Conservation (phyloP, 2,113 vertebrate species). For the Oncorhynchus keta region DNA sequence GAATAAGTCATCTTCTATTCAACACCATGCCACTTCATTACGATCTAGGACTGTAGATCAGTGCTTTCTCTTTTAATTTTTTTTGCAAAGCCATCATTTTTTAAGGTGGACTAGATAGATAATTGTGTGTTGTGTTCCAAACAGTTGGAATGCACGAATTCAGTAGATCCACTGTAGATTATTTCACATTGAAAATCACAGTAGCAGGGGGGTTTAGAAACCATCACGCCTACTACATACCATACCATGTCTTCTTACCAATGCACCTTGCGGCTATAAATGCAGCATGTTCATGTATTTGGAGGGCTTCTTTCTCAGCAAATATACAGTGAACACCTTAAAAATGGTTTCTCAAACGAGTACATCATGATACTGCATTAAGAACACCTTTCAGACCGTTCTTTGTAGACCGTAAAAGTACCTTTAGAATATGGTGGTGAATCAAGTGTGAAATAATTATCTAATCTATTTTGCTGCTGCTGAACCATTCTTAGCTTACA, state of each 20-base stretch:
- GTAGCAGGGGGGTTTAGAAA: no score
- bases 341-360: constrained; percentile 57
- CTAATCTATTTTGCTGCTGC: constrained; percentile 74
- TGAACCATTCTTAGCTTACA: constrained; percentile 68
- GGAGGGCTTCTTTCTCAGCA: constrained; percentile 45
- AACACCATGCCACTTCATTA: neutral
- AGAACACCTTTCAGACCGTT: constrained; percentile 49
- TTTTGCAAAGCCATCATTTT: neutral
- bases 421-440: constrained; percentile 76
- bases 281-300: constrained; percentile 41
- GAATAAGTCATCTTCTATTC: neutral
- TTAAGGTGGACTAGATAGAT: no score
- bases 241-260: neutral
- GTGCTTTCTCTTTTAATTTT: neutral
- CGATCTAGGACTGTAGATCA: neutral
- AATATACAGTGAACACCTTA: constrained; percentile 40
- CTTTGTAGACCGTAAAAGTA: constrained; percentile 68
- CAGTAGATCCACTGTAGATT: no score
- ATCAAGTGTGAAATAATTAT: constrained; percentile 82
- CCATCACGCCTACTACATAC: no score
- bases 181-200: no score
- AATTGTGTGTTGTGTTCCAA: neutral
- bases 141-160: no score
- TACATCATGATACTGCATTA: constrained; percentile 59
- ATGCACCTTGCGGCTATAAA: constrained; percentile 33